These are phyloP conservation scores for Rhogogaster chlorosoma DNA, from an alignment of 2,888 invertebrate genomes.

Conservation along the genomic window DNA sequence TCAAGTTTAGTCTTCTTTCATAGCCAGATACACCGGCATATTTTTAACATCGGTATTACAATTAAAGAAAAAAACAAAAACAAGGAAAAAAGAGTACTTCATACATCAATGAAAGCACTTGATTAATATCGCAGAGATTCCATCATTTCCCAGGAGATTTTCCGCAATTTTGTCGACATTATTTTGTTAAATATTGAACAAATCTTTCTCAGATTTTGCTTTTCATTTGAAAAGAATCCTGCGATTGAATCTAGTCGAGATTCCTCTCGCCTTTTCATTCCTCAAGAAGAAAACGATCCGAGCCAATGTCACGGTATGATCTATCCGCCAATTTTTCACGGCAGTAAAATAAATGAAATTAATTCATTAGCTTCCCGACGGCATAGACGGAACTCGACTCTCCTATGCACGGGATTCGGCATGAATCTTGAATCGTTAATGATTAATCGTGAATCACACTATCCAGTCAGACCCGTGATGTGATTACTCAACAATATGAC, in stretches of 20 bases:
- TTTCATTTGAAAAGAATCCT: no score
- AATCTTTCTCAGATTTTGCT: no score
- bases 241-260: no score
- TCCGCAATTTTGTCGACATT: no score
- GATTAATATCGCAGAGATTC: not conserved
- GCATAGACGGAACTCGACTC: conserved; percentile 24
- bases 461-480: not conserved
- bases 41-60: no score
- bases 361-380: conserved; percentile 21
- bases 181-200: no score
- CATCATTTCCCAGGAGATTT: not conserved
- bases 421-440: conserved; percentile 3
- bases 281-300: no score
- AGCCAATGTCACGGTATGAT: no score
- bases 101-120: not conserved
- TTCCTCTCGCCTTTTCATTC: no score
- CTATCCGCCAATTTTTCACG: not conserved
- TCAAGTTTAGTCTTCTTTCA: not conserved
- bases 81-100: not conserved
- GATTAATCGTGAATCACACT: conserved; percentile 8
- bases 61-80: no score
- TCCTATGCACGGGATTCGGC: not conserved
- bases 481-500: not conserved
- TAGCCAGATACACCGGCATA: no score
- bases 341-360: conserved; percentile 1